Conservation (phyloP, 1,140 invertebrate genomes). For the Homarus americanus region DNA sequence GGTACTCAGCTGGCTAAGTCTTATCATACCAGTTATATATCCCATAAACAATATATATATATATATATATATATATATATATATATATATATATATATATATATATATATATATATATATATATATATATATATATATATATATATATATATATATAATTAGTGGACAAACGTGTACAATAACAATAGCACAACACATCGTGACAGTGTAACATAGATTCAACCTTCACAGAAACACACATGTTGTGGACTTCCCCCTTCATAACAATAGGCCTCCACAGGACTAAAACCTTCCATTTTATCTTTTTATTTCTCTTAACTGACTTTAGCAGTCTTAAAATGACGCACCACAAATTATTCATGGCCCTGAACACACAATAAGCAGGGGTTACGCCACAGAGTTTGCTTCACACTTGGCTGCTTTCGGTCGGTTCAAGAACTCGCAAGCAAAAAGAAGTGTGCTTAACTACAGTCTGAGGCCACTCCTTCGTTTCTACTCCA, state of each 20-base stretch:
- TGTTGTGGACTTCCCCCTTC: not conserved
- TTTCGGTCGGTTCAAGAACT: constrained; percentile 15
- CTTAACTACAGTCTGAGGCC: not conserved
- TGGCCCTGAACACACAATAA: constrained; percentile 3
- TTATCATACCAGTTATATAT: too few species aligned
- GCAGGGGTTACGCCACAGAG: not conserved
- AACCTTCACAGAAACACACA: too few species aligned
- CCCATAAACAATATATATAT: too few species aligned
- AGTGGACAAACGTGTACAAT: too few species aligned
- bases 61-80: too few species aligned
- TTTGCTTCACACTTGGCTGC: constrained; percentile 35
- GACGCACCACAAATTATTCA: not conserved
- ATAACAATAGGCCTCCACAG: not conserved
- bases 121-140: too few species aligned
- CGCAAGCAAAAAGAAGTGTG: constrained; percentile 6
- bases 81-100: too few species aligned
- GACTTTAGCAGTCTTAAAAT: not conserved
- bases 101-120: too few species aligned
- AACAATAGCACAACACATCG: too few species aligned
- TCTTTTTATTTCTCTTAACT: not conserved
- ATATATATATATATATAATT: too few species aligned
- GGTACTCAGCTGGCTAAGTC: too few species aligned
- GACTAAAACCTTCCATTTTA: not conserved
- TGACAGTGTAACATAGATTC: too few species aligned
- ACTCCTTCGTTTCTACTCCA: not conserved